Evolutionary conservation across 2,797 vertebrate species (phyloP).

Genomic region (Scomberomorus guttatus): DNA sequence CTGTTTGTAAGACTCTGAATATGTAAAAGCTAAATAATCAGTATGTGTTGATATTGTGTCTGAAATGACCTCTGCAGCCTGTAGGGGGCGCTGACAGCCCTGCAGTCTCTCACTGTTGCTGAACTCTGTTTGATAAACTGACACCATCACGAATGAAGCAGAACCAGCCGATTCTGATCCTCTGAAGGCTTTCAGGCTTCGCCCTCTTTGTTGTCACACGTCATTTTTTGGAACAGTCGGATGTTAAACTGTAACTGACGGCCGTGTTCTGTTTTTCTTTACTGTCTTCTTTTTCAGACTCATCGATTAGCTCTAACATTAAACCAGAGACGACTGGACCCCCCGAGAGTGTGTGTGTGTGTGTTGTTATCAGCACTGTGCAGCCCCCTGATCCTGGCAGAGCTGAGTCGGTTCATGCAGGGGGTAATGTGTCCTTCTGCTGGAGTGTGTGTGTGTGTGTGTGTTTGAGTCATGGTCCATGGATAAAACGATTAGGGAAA

Average conservation of each 20-base stretch:
- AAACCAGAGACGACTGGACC: constrained; percentile 42
- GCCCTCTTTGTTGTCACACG: background rate
- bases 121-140: constrained; percentile 22
- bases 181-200: constrained; percentile 20
- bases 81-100: constrained; percentile 10
- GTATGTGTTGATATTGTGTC: too few relatives aligned
- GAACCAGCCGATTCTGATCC: constrained; percentile 2
- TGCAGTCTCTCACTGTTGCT: background rate
- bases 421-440: constrained; percentile 74
- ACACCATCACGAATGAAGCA: background rate
- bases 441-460: constrained; percentile 33
- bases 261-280: background rate
- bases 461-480: constrained; percentile 61
- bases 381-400: constrained; percentile 77
- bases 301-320: constrained; percentile 65
- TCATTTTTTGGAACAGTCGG: background rate
- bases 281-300: constrained; percentile 36
- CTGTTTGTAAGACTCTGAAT: background rate
- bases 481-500: constrained; percentile 74
- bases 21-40: too few relatives aligned
- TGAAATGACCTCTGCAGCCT: background rate
- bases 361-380: constrained; percentile 69
- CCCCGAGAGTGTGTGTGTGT: constrained; percentile 32
- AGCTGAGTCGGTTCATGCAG: constrained; percentile 69
- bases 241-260: background rate